These are phyloP conservation scores for Polypterus bichir DNA, from an alignment of 2,113 vertebrate species.

Conservation along the genomic window DNA sequence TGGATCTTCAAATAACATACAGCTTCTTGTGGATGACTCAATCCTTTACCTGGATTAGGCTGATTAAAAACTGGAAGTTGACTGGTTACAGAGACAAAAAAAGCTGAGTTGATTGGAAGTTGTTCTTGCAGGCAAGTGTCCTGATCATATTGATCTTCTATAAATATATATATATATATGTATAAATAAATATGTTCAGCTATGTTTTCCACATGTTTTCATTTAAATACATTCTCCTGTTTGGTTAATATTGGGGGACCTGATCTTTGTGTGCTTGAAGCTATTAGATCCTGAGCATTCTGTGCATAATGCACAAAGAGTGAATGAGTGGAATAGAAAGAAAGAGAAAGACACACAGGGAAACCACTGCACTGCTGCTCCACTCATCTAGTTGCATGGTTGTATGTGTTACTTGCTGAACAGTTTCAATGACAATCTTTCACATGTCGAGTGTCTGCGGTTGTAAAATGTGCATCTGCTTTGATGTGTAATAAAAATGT, in stretches of 20 bases:
- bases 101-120: constrained; percentile 27
- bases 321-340: constrained; percentile 1
- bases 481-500: constrained; percentile 54
- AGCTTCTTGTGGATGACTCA: background rate
- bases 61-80: constrained; percentile 24
- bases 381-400: constrained; percentile 59
- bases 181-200: too few species aligned
- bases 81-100: constrained; percentile 16
- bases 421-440: constrained; percentile 48
- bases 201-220: too few species aligned
- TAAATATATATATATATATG: too few species aligned
- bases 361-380: constrained; percentile 33
- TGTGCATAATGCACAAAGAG: too few species aligned
- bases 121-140: constrained; percentile 30
- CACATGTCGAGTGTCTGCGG: constrained; percentile 50
- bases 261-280: too few species aligned
- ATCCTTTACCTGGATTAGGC: constrained; percentile 25
- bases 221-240: too few species aligned
- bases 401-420: constrained; percentile 48
- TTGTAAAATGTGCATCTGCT: constrained; percentile 66
- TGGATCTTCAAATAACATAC: too few species aligned
- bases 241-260: too few species aligned
- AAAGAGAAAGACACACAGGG: constrained; percentile 14
- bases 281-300: too few species aligned
- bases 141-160: constrained; percentile 69